These are phyloP conservation scores for Strix uralensis DNA, from an alignment of 2,113 vertebrate species.

Conservation along the genomic window DNA sequence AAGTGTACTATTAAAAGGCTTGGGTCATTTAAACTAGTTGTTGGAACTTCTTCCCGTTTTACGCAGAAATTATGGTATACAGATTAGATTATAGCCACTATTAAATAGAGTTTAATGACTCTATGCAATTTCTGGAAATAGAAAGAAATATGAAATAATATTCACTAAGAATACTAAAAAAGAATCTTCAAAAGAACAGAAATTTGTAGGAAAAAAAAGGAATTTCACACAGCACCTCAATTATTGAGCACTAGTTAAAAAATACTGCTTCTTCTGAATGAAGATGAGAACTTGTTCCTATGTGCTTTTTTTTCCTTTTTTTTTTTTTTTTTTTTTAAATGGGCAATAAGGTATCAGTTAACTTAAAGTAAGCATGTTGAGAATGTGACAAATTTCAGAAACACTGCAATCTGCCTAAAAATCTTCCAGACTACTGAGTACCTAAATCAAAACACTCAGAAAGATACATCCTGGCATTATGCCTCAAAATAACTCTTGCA, in stretches of 20 bases:
- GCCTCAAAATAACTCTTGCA: not conserved
- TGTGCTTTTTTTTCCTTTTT: rapidly evolving
- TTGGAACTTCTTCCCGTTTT: not conserved
- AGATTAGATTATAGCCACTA: not conserved
- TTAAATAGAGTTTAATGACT: not conserved
- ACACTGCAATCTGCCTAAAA: not conserved
- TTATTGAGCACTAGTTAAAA: not conserved
- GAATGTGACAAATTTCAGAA: not conserved
- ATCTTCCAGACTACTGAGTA: not conserved
- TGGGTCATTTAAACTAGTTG: not conserved
- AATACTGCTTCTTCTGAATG: not conserved
- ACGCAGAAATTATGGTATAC: not conserved
- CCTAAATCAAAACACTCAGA: not conserved
- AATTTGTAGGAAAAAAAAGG: not conserved
- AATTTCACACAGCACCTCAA: not conserved
- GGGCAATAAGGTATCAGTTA: not conserved
- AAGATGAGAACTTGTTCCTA: not conserved
- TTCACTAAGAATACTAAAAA: not conserved
- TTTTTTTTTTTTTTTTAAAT: not conserved
- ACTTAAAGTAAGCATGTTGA: not conserved
- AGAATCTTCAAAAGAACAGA: not conserved
- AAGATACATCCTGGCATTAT: not conserved
- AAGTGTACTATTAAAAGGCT: not conserved
- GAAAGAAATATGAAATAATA: not conserved
- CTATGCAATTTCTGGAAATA: not conserved